Conservation (phyloP, 2,797 vertebrate species). For the Distichodus sexfasciatus region DNA sequence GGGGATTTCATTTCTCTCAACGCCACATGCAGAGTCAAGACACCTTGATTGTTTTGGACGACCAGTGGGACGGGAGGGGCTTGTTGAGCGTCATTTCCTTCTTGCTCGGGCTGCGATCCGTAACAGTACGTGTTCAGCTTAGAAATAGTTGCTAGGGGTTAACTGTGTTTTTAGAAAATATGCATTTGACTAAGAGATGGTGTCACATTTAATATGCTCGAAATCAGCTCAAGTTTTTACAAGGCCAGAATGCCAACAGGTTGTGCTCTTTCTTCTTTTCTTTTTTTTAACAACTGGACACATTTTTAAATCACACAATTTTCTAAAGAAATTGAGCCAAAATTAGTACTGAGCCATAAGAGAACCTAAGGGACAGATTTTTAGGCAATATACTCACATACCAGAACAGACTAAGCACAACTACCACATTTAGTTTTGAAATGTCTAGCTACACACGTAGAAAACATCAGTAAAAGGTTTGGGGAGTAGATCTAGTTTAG, state of each 20-base stretch:
- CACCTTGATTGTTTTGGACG: conserved; percentile 16
- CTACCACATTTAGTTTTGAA: background rate
- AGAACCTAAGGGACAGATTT: background rate
- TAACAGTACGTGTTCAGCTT: background rate
- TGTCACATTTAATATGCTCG: conserved; percentile 25
- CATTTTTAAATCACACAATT: too few species aligned
- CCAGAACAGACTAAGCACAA: background rate
- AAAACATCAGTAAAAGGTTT: conserved; percentile 2
- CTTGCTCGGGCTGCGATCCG: background rate
- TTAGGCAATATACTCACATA: background rate
- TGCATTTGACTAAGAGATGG: conserved; percentile 23
- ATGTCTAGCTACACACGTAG: background rate
- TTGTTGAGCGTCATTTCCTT: background rate
- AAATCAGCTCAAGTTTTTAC: too few species aligned
- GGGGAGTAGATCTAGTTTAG: background rate
- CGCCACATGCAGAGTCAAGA: conserved; percentile 11
- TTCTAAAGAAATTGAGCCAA: too few species aligned
- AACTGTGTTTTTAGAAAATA: conserved; percentile 41
- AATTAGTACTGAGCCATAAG: background rate
- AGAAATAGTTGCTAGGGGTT: conserved; percentile 40
- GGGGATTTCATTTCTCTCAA: conserved; percentile 1
- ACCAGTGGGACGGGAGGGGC: background rate
- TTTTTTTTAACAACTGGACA: too few species aligned
- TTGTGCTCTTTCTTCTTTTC: too few species aligned
- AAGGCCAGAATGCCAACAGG: too few species aligned